A percentile compares a stretch with the other conserved stretches of the same genome.
Evolutionary conservation across 2,113 vertebrate genomes (phyloP).

Genomic region (Rhombomys opimus): DNA sequence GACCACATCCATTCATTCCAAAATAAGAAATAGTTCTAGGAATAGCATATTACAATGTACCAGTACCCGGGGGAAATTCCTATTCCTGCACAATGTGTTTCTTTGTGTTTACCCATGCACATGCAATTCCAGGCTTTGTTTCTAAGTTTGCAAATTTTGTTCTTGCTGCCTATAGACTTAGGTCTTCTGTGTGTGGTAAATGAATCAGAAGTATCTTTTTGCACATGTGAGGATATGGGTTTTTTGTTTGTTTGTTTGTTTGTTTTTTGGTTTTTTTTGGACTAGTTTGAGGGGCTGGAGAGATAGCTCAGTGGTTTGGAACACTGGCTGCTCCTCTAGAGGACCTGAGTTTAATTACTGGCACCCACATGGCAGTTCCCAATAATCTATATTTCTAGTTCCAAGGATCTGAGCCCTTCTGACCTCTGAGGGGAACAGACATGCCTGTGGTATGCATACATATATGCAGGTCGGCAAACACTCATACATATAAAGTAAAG

Average conservation of each 20-base stretch:
- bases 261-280: not conserved
- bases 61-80: not conserved
- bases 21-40: constrained; percentile 23
- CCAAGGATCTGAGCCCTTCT: not conserved
- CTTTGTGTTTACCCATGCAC: not conserved
- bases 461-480: not conserved
- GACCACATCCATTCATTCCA: not conserved
- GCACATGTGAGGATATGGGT: not conserved
- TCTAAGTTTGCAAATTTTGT: not conserved
- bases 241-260: not conserved
- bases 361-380: not conserved
- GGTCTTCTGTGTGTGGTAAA: not conserved
- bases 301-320: not conserved
- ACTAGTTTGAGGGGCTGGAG: not conserved
- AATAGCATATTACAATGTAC: not conserved
- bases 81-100: not conserved
- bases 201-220: constrained; percentile 14
- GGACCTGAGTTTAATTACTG: not conserved
- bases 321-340: not conserved
- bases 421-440: not conserved
- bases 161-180: not conserved
- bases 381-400: not conserved
- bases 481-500: not conserved
- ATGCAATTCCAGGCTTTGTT: not conserved
- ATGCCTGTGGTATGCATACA: not conserved